Percentiles rank a stretch among this genome's conserved stretches.
These are phyloP conservation scores for Danio kyathit DNA, from an alignment of 2,797 vertebrate species.

Conservation along the genomic window DNA sequence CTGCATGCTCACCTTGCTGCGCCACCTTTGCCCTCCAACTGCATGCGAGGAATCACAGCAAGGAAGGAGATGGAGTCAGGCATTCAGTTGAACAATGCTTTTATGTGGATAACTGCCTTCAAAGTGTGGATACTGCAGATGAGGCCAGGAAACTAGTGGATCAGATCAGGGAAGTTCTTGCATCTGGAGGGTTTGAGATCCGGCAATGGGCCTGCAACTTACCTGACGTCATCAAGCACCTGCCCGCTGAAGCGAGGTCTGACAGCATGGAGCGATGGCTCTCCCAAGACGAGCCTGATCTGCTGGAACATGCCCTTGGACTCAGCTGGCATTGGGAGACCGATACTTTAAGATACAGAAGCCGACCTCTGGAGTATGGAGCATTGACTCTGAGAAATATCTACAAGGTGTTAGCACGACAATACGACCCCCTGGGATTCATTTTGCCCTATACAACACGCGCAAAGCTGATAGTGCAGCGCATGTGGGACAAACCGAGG, in stretches of 20 bases:
- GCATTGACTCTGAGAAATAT: no score
- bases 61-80: not conserved
- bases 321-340: constrained; percentile 5
- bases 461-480: not conserved
- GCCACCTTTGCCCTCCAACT: not conserved
- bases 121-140: no score
- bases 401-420: not conserved
- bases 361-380: not conserved
- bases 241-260: not conserved
- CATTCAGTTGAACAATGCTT: not conserved
- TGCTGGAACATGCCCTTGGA: not conserved
- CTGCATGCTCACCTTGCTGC: no score
- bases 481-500: constrained; percentile 4
- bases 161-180: no score
- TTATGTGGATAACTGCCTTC: not conserved
- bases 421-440: no score
- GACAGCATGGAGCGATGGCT: not conserved
- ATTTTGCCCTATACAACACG: not conserved
- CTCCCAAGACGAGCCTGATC: not conserved
- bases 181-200: no score
- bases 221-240: not conserved
- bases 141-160: no score
- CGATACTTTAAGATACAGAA: constrained; percentile 11
- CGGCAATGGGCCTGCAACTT: no score
- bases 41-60: not conserved